A percentile compares a stretch with the other conserved stretches of the same genome.
Conservation (phyloP, 1,140 invertebrate genomes). For the Halesus radiatus region DNA sequence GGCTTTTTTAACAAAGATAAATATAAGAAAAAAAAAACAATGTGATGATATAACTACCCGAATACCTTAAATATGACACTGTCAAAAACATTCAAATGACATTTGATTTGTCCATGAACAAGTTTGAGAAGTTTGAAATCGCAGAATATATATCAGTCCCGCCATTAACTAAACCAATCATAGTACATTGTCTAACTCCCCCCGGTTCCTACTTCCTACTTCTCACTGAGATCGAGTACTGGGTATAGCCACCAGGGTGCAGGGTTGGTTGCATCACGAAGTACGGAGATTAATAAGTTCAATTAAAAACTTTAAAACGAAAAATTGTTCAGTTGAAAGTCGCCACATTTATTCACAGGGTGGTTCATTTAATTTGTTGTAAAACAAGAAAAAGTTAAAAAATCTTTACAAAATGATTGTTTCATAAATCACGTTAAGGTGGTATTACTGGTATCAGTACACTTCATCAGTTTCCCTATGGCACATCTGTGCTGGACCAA, state of each 20-base stretch:
- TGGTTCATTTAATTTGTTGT: not conserved
- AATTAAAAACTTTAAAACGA: conserved; percentile 25
- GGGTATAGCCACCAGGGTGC: not conserved
- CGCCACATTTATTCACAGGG: not conserved
- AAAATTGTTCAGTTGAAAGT: conserved; percentile 6
- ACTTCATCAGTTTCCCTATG: too few species aligned
- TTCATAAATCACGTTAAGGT: too few species aligned
- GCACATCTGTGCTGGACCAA: too few species aligned
- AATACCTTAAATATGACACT: too few species aligned
- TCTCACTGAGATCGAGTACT: not conserved
- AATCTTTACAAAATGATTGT: too few species aligned
- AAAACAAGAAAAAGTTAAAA: too few species aligned
- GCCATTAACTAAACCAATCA: conserved; percentile 57
- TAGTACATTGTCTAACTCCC: conserved; percentile 46
- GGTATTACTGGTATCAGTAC: too few species aligned
- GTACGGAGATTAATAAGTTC: conserved; percentile 24
- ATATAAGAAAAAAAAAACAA: too few species aligned
- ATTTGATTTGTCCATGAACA: too few species aligned
- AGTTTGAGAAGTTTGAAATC: conserved; percentile 18
- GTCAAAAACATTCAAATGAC: too few species aligned
- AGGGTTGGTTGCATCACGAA: conserved; percentile 23
- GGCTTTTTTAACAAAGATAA: too few species aligned
- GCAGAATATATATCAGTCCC: conserved; percentile 43
- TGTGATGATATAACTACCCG: too few species aligned
- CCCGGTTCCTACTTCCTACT: not conserved